phyloP scores from a whole-genome alignment of 2,888 invertebrate species.

The Zaprionus lineosus region DNA sequence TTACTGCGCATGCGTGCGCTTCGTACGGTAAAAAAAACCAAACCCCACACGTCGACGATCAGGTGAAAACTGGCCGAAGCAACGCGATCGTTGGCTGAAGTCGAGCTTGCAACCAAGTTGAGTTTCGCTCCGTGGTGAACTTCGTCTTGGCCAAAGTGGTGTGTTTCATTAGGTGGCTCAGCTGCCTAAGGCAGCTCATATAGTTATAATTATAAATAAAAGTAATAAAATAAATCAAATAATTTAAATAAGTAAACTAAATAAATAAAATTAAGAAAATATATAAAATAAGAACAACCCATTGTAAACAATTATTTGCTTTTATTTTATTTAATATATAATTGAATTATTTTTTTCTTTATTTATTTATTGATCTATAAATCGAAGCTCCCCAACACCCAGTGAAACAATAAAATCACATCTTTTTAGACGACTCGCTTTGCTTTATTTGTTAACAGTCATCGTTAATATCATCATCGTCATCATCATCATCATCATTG shows the following conservation, averaged over 20 bases:
- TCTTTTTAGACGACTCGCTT: slow-evolving; percentile 71
- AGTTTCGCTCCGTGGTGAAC: slow-evolving; percentile 51
- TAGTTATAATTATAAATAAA: no score
- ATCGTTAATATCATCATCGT: slow-evolving; percentile 56
- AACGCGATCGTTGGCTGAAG: slow-evolving; percentile 23
- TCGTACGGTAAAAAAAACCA: slow-evolving; percentile 12
- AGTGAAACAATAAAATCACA: slow-evolving; percentile 42
- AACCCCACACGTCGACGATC: slow-evolving; percentile 33
- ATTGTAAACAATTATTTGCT: no score
- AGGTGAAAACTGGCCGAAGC: slow-evolving; percentile 60
- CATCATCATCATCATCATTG: slow-evolving; percentile 62
- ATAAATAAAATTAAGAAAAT: no score
- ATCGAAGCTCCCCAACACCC: slow-evolving; percentile 35
- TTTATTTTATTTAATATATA: no score
- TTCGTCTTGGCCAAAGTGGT: slow-evolving; percentile 6
- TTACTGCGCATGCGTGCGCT: slow-evolving; percentile 52
- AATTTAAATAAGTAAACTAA: no score
- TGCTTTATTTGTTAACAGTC: slow-evolving; percentile 65
- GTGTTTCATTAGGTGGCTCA: no score
- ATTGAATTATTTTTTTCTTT: no score
- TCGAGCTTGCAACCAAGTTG: background rate
- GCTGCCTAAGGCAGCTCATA: no score
- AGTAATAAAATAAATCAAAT: no score
- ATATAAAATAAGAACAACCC: no score
- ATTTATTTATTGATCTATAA: no score